phyloP scores from a whole-genome alignment of 1,140 invertebrate genomes.

The Hylyphantes graminicola region DNA sequence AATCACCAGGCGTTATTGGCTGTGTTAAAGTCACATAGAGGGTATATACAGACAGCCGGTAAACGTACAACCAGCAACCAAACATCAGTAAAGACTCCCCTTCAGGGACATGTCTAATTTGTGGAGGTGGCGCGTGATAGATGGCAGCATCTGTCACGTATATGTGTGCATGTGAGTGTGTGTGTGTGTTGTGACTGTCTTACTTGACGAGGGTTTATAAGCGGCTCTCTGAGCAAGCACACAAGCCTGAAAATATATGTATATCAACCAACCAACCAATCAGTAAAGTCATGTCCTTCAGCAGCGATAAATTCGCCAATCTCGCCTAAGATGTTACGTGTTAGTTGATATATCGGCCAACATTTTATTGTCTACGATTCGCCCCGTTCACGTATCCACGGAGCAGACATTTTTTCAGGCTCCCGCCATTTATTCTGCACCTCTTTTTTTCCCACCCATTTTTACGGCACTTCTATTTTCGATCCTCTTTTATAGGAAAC shows the following conservation, averaged over 20 bases:
- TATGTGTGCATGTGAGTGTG: no score
- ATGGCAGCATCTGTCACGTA: no score
- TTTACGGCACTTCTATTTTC: slow-evolving; percentile 59
- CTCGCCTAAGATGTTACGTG: background rate
- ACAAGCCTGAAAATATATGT: no score
- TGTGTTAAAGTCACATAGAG: background rate
- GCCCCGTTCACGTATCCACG: slow-evolving; percentile 44
- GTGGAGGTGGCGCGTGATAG: no score
- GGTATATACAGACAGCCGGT: background rate
- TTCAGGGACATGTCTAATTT: no score
- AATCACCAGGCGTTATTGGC: no score
- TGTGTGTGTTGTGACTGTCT: no score
- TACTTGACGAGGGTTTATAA: no score
- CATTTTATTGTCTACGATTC: slow-evolving; percentile 61
- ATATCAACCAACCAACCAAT: no score
- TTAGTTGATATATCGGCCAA: slow-evolving; percentile 52
- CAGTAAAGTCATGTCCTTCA: no score
- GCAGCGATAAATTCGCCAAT: slow-evolving; percentile 47
- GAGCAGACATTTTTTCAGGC: slow-evolving; percentile 58
- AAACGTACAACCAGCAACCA: background rate
- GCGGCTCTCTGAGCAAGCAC: no score
- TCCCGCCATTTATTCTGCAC: slow-evolving; percentile 51
- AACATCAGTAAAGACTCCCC: no score
- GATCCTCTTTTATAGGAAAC: slow-evolving; percentile 58
- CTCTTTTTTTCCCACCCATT: slow-evolving; percentile 25